Base-by-base conservation (phyloP, 2,797 vertebrate species). In the Lacerta bilineata region DNA sequence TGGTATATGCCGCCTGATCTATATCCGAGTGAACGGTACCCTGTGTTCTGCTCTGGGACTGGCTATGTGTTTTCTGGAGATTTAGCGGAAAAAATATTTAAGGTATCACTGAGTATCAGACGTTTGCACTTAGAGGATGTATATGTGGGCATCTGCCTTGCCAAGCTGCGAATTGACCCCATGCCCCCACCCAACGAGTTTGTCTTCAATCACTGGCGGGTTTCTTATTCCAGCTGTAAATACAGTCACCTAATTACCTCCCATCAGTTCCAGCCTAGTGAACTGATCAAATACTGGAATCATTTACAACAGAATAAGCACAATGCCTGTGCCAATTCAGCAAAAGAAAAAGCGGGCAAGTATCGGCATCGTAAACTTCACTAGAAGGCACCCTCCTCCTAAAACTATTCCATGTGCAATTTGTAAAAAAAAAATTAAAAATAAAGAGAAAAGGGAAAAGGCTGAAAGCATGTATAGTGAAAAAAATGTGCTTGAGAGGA, bases 231-330 rank as follows among this genome's bases (percentile, higher is more conserved):
- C 94, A 98, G 98, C 97, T 99, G 99, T 98, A 99, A 98, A 97
- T 99, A 99, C 93, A 99, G 98, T 93, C 98, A 98, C 93, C 97
- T 99, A 91, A 99, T 99, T 96, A 99, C 99, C 88, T 99, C 99
- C 83, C 99, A 99, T 95, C 98, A 98, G 94, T 99, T 99, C 95
- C 98, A 98, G 71, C 99, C 99, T 77, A 97, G 97, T 20, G 99
- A 99, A 94, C 95, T 99, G 93, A 97, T 99, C 78, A 99, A 98
- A 95, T 99, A 98, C 96, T 99, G 99, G 99, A 97, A 98, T 92
- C 98, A 99, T 93, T 97, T 99, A 87, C 99, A 99, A 97, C 98
- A 96, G 96, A 99, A 99, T 97, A 99, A 98, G 97, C 98, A 96
- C 97, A 98, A 98, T 0, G 98, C 98, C 93, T 99, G 99, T 94